Conservation (phyloP, 2,113 vertebrate species). For the Neotoma lepida region DNA sequence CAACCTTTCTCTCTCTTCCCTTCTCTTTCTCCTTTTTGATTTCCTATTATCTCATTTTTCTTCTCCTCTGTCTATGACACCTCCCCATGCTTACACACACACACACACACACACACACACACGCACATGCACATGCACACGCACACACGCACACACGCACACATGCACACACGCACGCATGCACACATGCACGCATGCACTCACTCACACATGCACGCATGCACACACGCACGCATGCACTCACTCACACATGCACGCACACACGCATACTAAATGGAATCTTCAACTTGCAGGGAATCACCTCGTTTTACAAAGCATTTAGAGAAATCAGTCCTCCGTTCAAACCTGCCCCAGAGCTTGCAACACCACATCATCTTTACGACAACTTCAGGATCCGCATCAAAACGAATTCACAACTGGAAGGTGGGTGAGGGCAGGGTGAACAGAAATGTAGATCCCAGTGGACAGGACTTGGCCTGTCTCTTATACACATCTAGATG, state of each 20-base stretch:
- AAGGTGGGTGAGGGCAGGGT: not conserved
- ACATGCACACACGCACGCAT: not conserved
- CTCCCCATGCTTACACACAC: accelerated
- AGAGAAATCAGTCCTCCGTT: not conserved
- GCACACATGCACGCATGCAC: not conserved
- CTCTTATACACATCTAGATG: too few relatives aligned
- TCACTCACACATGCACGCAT: not conserved
- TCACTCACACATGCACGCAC: not conserved
- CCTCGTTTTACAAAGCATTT: not conserved
- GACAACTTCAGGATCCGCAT: not conserved
- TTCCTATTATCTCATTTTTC: not conserved
- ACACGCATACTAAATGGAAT: not conserved
- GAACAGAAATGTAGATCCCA: not conserved
- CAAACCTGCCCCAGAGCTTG: not conserved
- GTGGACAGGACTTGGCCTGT: accelerated
- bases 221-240: not conserved
- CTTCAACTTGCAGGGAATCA: not conserved
- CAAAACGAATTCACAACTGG: not conserved
- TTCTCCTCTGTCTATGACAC: not conserved
- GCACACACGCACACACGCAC: not conserved
- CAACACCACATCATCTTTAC: not conserved
- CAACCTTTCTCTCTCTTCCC: accelerated
- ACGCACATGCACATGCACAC: not conserved
- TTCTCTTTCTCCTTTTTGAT: not conserved
- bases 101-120: not conserved